Percentiles rank a stretch among this genome's conserved stretches.
These are phyloP conservation scores for Pseudachorutes palmiensis DNA, from an alignment of 1,140 invertebrate species.

Conservation along the genomic window DNA sequence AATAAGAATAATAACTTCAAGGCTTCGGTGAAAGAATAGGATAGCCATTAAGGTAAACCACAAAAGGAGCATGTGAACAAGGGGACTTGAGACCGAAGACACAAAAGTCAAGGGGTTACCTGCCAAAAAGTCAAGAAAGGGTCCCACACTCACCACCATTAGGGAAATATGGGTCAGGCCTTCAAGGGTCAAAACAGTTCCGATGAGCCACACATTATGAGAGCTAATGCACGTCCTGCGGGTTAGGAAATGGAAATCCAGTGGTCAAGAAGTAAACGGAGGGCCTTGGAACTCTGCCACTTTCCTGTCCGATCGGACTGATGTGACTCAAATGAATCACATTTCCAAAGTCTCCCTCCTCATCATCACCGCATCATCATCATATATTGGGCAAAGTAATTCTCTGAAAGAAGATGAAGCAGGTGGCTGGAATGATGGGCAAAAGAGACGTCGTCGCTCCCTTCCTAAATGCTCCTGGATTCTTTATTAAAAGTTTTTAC, in stretches of 20 bases:
- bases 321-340: background rate
- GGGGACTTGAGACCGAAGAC: background rate
- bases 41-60: background rate
- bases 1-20: background rate
- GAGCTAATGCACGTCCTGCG: background rate
- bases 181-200: background rate
- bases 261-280: background rate
- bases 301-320: background rate
- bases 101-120: background rate
- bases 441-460: background rate
- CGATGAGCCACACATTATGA: background rate
- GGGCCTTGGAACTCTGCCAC: background rate
- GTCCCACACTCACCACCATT: background rate
- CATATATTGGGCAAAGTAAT: background rate
- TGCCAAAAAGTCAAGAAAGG: background rate
- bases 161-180: background rate
- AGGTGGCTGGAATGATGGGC: constrained; percentile 29
- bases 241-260: background rate
- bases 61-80: background rate
- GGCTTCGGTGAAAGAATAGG: background rate
- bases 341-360: background rate
- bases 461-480: background rate
- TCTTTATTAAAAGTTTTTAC: background rate
- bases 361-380: background rate
- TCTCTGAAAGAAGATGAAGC: constrained; percentile 2